These are phyloP conservation scores for Troides helena DNA, from an alignment of 2,888 invertebrate species.

Conservation along the genomic window DNA sequence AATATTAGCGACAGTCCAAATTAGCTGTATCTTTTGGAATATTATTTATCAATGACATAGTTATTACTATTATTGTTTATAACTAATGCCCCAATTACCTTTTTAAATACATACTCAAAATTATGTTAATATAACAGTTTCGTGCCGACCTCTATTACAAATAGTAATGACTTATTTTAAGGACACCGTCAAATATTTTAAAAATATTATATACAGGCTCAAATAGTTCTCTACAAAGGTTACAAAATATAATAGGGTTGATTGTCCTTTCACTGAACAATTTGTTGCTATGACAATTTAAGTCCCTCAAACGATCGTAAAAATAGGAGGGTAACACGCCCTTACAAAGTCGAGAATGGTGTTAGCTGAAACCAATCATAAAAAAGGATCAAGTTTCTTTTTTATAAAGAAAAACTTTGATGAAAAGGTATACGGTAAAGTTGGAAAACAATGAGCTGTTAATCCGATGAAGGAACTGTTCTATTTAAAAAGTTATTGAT, in stretches of 20 bases:
- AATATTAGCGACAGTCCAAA: too few relatives aligned
- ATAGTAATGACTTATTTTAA: background rate
- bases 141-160: background rate
- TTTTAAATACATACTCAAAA: too few relatives aligned
- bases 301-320: background rate
- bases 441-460: too few relatives aligned
- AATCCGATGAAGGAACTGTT: too few relatives aligned
- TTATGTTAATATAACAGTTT: too few relatives aligned
- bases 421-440: too few relatives aligned
- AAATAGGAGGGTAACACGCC: conserved; percentile 2
- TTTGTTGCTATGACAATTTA: conserved; percentile 20
- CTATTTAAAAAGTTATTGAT: too few relatives aligned
- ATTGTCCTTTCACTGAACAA: conserved; percentile 1
- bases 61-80: too few relatives aligned
- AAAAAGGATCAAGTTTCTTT: background rate
- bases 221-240: background rate
- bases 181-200: background rate
- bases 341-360: background rate
- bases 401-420: background rate
- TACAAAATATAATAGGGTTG: background rate
- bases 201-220: background rate
- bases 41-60: too few relatives aligned
- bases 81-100: too few relatives aligned
- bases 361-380: background rate
- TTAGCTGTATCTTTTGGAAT: too few relatives aligned